Evolutionary conservation across 2,113 vertebrate species (phyloP), one percentile per base, ranked within the genome.

Genomic region (Pionites leucogaster): DNA sequence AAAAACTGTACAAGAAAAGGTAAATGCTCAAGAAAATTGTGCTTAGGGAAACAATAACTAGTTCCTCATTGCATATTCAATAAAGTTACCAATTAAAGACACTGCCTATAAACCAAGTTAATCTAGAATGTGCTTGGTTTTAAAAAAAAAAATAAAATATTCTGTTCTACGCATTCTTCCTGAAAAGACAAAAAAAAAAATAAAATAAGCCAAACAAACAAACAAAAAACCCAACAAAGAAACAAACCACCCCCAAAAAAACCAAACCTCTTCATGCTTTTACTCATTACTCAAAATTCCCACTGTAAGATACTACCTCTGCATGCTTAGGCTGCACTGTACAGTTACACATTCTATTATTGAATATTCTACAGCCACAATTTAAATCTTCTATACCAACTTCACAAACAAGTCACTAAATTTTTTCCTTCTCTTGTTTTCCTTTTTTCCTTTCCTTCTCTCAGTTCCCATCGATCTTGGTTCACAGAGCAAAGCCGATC

Each of bases 291-390:
- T 82, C 85, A 29, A 33, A 82, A 79, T n/a, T 22, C 39, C 2
- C 5, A 5, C 2, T 13, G 4, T 33, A 20, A 50, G 47, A 3
- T 6, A 17, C 14, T 4, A 42, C 42, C 74, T 31, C 19, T 10
- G 50, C 16, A 13, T 0, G 1, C 12, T 57, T 5, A 29, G 31
- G 23, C 5, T 68, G 11, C 14, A 10, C 0, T 20, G 20, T 6
- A 46, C 39, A 55, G 33, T 60, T 19, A 49, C 2, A 37, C n/a
- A 9, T 28, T 35, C 44, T 27, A 0, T 6, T 24, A 28, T 0
- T 39, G 15, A 64, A 44, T 4, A 17, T 35, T 41, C 50, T 10
- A 19, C 52, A 70, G 25, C 3, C 6, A 59, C n/a, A 23, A 63
- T 19, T 81, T 15, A 33, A 52, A 69, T 53, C 16, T 29, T 41